Conservation (phyloP, 2,797 vertebrate species). For the Ceryle rudis region DNA sequence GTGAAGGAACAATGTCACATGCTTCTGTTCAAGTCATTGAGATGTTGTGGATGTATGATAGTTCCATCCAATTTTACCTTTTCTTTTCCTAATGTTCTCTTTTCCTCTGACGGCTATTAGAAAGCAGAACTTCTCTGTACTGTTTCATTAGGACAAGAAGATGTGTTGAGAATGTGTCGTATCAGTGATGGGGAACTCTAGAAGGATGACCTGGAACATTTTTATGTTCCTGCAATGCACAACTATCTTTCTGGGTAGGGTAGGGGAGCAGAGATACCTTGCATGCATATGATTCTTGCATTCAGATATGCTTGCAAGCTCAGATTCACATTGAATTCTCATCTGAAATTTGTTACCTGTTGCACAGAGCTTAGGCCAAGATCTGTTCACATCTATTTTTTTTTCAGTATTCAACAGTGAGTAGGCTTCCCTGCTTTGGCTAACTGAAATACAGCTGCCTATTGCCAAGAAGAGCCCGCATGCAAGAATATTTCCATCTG, state of each 20-base stretch:
- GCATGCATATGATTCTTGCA: neutral
- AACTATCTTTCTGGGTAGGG: neutral
- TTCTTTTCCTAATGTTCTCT: slow-evolving; percentile 49
- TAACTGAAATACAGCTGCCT: slow-evolving; percentile 39
- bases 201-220: neutral
- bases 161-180: neutral
- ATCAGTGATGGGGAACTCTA: neutral
- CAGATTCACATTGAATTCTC: neutral
- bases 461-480: slow-evolving; percentile 36
- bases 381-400: slow-evolving; percentile 53
- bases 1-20: neutral
- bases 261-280: neutral
- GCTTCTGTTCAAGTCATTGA: neutral
- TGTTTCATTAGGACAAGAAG: slow-evolving; percentile 8
- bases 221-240: neutral
- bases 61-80: slow-evolving; percentile 24
- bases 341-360: slow-evolving; percentile 8
- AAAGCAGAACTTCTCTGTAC: slow-evolving; percentile 55
- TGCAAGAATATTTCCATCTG: slow-evolving; percentile 61
- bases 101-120: neutral
- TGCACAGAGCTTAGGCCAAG: slow-evolving; percentile 19
- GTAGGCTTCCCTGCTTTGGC: slow-evolving; percentile 62
- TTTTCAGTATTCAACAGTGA: neutral
- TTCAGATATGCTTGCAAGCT: neutral
- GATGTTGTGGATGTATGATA: neutral